Percentiles rank a stretch among this genome's conserved stretches.
phyloP scores from a whole-genome alignment of 1,140 invertebrate genomes.

The Lerema accius region DNA sequence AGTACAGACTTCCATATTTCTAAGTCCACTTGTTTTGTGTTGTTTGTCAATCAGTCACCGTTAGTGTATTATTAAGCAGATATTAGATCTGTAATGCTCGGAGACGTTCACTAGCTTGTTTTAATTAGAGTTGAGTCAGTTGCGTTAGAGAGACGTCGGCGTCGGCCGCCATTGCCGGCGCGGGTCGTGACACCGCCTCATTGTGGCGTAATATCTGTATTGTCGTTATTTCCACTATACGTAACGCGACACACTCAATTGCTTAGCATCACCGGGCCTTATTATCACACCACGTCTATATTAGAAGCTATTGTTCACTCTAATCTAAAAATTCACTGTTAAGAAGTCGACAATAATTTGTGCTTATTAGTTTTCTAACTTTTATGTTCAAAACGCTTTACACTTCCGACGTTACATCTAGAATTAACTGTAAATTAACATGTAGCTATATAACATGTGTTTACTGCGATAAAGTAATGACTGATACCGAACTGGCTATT shows the following conservation, averaged over 20 bases:
- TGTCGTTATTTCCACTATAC: constrained; percentile 57
- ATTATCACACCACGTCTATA: background rate
- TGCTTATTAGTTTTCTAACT: too few species aligned
- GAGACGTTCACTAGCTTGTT: constrained; percentile 33
- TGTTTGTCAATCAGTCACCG: too few species aligned
- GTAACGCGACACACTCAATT: constrained; percentile 27
- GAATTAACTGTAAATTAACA: too few species aligned
- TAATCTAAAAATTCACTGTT: too few species aligned
- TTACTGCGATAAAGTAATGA: constrained; percentile 15
- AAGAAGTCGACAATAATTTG: too few species aligned
- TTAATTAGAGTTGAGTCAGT: constrained; percentile 58
- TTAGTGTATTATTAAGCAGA: too few species aligned
- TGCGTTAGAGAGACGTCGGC: constrained; percentile 48
- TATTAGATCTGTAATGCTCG: background rate
- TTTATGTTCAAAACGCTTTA: too few species aligned
- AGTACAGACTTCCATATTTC: too few species aligned
- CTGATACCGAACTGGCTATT: constrained; percentile 21
- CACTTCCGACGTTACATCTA: too few species aligned
- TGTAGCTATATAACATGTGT: constrained; percentile 6
- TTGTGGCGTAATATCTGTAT: constrained; percentile 60
- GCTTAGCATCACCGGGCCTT: constrained; percentile 3
- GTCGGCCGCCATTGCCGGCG: constrained; percentile 35
- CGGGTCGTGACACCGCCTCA: constrained; percentile 58
- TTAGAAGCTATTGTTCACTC: too few species aligned
- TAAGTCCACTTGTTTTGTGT: too few species aligned